These are phyloP conservation scores for Cirrhinus mrigala DNA, from an alignment of 2,797 vertebrate genomes.

Conservation along the genomic window DNA sequence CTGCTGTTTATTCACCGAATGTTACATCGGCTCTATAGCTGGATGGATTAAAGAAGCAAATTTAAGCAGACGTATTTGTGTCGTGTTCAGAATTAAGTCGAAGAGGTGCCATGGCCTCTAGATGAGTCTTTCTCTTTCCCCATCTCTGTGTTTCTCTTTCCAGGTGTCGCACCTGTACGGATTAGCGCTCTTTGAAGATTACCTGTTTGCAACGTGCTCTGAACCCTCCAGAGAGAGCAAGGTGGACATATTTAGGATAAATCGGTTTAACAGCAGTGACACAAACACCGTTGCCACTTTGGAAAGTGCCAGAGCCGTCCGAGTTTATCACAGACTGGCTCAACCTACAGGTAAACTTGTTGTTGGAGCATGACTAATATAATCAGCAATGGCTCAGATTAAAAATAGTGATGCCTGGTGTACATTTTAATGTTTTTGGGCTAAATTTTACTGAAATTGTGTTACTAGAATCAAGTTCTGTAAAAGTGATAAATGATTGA, in stretches of 20 bases:
- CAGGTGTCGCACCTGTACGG: conserved; percentile 83
- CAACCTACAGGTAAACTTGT: conserved; percentile 80
- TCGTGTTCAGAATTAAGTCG: conserved; percentile 51
- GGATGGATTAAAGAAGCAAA: conserved; percentile 47
- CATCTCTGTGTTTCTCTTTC: conserved; percentile 44
- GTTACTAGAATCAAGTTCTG: neutral
- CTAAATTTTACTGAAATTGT: neutral
- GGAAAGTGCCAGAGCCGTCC: conserved; percentile 75
- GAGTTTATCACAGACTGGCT: conserved; percentile 82
- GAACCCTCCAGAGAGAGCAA: conserved; percentile 69
- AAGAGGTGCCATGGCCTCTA: conserved; percentile 28
- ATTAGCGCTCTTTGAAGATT: conserved; percentile 87
- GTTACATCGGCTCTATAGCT: neutral
- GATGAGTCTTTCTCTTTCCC: conserved; percentile 16
- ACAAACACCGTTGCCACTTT: conserved; percentile 71
- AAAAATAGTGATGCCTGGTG: neutral
- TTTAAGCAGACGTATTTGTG: conserved; percentile 49
- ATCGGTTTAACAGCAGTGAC: conserved; percentile 82
- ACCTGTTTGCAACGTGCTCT: conserved; percentile 80
- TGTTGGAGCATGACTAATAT: neutral
- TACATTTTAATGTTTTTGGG: neutral
- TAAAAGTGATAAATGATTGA: neutral
- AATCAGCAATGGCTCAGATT: neutral
- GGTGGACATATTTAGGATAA: conserved; percentile 80
- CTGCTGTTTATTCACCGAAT: conserved; percentile 11